These are phyloP conservation scores for Brachypteracias leptosomus DNA, from an alignment of 2,113 vertebrate species.

Conservation along the genomic window DNA sequence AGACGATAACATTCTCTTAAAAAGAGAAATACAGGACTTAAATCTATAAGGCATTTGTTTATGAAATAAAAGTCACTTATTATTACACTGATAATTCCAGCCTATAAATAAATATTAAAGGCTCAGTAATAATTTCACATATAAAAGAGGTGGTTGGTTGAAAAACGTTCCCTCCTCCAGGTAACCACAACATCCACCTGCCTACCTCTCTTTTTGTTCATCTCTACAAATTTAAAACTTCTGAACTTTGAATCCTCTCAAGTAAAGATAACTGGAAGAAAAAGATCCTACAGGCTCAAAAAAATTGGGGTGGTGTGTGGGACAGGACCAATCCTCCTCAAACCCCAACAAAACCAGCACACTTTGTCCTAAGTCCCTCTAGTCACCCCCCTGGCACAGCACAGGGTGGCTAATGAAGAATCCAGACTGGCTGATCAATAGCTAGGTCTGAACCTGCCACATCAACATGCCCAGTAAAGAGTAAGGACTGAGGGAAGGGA, in stretches of 20 bases:
- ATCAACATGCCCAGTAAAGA: fast-evolving
- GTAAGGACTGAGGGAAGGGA: neutral
- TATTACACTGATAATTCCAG: constrained; percentile 40
- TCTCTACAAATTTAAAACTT: neutral
- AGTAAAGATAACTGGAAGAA: neutral
- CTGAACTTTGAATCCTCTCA: neutral
- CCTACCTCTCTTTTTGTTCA: neutral
- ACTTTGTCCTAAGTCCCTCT: too few relatives aligned
- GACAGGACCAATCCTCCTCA: fast-evolving
- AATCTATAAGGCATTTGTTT: constrained; percentile 32
- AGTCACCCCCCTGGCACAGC: fast-evolving
- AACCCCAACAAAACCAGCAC: neutral
- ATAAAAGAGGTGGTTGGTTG: neutral
- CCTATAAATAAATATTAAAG: constrained; percentile 42
- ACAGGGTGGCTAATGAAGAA: fast-evolving
- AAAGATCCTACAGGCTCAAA: neutral
- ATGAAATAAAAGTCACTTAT: constrained; percentile 42
- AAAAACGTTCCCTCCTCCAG: neutral
- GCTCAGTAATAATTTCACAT: constrained; percentile 2
- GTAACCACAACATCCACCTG: neutral
- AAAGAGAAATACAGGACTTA: constrained; percentile 9
- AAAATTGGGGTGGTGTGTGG: fast-evolving
- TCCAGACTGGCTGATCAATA: fast-evolving
- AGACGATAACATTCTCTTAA: neutral
- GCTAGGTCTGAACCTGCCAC: neutral